phyloP scores from a whole-genome alignment of 2,888 invertebrate species.

The Barypeithes pellucidus region DNA sequence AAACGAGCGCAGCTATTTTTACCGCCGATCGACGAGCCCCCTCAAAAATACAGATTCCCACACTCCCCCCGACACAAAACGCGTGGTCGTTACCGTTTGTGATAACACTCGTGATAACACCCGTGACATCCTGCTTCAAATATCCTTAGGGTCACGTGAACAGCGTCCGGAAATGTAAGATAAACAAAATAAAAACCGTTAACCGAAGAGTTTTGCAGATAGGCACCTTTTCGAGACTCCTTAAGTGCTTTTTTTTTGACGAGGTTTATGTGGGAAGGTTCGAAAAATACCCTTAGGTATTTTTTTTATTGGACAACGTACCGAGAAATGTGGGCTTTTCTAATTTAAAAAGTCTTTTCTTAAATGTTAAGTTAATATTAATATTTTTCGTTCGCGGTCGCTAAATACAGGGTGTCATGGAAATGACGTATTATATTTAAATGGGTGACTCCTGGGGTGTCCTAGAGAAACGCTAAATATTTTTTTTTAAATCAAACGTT shows the following conservation, averaged over 20 bases:
- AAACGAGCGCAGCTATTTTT: background rate
- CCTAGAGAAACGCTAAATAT: too few species aligned
- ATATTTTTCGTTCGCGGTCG: too few species aligned
- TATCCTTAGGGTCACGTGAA: conserved; percentile 32
- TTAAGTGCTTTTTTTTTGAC: conserved; percentile 27
- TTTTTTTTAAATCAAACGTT: too few species aligned
- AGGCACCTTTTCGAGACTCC: conserved; percentile 38
- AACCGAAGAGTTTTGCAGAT: conserved; percentile 29
- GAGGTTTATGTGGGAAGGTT: conserved; percentile 8
- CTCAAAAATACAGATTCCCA: conserved; percentile 25
- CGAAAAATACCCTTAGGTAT: background rate
- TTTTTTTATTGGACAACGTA: too few species aligned
- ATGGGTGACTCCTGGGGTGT: too few species aligned
- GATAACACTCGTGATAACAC: conserved; percentile 42
- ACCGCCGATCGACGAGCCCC: background rate
- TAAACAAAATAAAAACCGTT: conserved; percentile 46
- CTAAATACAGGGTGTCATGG: too few species aligned
- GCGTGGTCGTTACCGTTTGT: conserved; percentile 33
- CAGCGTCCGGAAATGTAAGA: conserved; percentile 26
- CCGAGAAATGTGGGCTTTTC: too few species aligned
- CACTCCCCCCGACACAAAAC: conserved; percentile 30
- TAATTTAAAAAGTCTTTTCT: too few species aligned
- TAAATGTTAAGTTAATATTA: too few species aligned
- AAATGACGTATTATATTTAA: too few species aligned
- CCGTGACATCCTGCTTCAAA: conserved; percentile 34